phyloP scores from a whole-genome alignment of 2,797 vertebrate species.

The Crocodylus rhombifer region DNA sequence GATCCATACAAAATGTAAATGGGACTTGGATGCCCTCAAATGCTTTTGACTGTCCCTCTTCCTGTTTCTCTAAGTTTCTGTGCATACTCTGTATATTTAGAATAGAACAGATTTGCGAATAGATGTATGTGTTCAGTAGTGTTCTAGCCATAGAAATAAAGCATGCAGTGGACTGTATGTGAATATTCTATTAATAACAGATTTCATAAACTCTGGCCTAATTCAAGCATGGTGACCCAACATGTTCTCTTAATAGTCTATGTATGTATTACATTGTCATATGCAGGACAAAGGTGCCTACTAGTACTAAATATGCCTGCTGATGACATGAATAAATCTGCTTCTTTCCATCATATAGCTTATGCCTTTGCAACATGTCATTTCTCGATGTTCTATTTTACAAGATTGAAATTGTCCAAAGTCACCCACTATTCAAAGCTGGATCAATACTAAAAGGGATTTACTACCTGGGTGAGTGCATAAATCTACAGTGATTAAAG shows the following conservation, averaged over 20 bases:
- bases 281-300: not conserved
- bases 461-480: slow-evolving; percentile 56
- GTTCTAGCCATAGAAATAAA: not conserved
- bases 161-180: not conserved
- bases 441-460: slow-evolving; percentile 67
- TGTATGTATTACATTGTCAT: not conserved
- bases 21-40: not conserved
- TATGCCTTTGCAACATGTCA: slow-evolving; percentile 28
- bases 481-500: slow-evolving; percentile 60
- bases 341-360: slow-evolving; percentile 7
- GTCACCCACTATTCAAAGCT: slow-evolving; percentile 39
- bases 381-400: slow-evolving; percentile 43
- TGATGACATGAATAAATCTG: slow-evolving; percentile 35
- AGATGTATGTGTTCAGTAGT: not conserved
- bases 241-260: not conserved
- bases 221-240: accelerated
- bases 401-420: slow-evolving; percentile 58
- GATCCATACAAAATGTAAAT: not conserved
- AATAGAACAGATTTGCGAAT: not conserved
- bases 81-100: not conserved
- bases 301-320: not conserved
- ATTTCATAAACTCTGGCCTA: not conserved
- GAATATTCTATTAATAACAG: not conserved
- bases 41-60: not conserved
- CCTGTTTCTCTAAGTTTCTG: not conserved